These are phyloP conservation scores for Albula glossodonta DNA, from an alignment of 2,113 vertebrate genomes.

Conservation along the genomic window DNA sequence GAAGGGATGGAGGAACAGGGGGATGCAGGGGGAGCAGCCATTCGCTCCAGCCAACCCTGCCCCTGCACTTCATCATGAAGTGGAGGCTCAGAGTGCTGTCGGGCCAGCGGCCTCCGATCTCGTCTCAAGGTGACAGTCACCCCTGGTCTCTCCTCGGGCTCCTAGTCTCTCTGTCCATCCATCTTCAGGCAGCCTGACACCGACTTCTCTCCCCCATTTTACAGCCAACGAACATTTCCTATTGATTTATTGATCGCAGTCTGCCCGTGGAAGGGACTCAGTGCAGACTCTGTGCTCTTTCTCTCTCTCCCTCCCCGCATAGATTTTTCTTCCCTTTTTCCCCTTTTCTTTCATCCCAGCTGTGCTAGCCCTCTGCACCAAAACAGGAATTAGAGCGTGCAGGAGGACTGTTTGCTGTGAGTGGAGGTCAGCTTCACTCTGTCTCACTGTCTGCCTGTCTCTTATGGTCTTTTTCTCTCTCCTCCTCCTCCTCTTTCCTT, in stretches of 20 bases:
- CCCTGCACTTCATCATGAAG: slow-evolving; percentile 73
- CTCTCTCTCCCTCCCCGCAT: slow-evolving; percentile 74
- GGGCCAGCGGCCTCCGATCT: slow-evolving; percentile 65
- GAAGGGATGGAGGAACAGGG: slow-evolving; percentile 49
- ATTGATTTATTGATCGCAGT: slow-evolving; percentile 97
- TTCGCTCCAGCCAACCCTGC: slow-evolving; percentile 52
- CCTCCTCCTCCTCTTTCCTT: background rate
- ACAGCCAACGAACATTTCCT: slow-evolving; percentile 92
- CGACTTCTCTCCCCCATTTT: slow-evolving; percentile 86
- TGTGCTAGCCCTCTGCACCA: slow-evolving; percentile 71
- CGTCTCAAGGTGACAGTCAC: slow-evolving; percentile 81
- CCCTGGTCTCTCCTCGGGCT: slow-evolving; percentile 76
- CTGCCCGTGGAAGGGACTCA: slow-evolving; percentile 85
- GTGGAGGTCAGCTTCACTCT: slow-evolving; percentile 67
- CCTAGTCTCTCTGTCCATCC: slow-evolving; percentile 80
- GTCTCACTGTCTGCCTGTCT: slow-evolving; percentile 52
- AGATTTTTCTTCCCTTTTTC: slow-evolving; percentile 77
- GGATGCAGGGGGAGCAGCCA: slow-evolving; percentile 42
- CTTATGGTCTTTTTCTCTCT: slow-evolving; percentile 36
- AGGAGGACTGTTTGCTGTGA: slow-evolving; percentile 79
- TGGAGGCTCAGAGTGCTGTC: slow-evolving; percentile 65
- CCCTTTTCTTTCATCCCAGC: slow-evolving; percentile 68
- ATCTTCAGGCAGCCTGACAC: slow-evolving; percentile 88
- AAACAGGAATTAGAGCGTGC: slow-evolving; percentile 86
- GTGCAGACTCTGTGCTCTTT: slow-evolving; percentile 78